A percentile compares a stretch with the other conserved stretches of the same genome.
Conservation (phyloP, 1,140 invertebrate genomes). For the Pentalonia nigronervosa region DNA sequence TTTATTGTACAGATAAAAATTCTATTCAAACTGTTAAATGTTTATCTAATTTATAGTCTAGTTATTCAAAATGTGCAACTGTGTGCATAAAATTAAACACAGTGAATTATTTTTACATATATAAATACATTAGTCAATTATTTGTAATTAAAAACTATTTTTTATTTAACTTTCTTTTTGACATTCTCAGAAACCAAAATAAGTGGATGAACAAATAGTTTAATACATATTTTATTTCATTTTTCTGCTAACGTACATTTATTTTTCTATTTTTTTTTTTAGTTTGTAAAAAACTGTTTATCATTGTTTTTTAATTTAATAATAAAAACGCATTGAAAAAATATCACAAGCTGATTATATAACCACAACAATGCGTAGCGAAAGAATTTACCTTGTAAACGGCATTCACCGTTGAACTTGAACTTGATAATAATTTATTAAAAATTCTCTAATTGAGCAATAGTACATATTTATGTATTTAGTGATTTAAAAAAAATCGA, state of each 20-base stretch:
- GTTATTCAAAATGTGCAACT: background rate
- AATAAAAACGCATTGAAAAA: background rate
- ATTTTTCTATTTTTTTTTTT: background rate
- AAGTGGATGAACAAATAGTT: background rate
- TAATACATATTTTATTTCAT: background rate
- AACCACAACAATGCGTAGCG: conserved; percentile 12
- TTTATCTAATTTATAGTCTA: background rate
- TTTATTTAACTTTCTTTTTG: background rate
- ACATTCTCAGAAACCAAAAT: background rate
- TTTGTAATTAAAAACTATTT: background rate
- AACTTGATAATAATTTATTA: conserved; percentile 8
- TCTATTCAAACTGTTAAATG: conserved; percentile 6
- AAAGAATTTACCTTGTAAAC: background rate
- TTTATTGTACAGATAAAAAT: background rate
- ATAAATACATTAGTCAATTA: background rate
- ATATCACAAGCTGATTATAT: background rate
- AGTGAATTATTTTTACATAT: background rate
- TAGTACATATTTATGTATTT: background rate
- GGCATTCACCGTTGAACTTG: background rate
- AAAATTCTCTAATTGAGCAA: background rate
- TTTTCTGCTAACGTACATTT: background rate
- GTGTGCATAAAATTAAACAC: background rate
- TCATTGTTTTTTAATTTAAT: conserved; percentile 14
- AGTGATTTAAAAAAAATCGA: background rate
- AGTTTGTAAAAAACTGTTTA: background rate